These are phyloP conservation scores for Cricetomys ansorgei DNA, from an alignment of 2,113 vertebrate species.

Conservation along the genomic window DNA sequence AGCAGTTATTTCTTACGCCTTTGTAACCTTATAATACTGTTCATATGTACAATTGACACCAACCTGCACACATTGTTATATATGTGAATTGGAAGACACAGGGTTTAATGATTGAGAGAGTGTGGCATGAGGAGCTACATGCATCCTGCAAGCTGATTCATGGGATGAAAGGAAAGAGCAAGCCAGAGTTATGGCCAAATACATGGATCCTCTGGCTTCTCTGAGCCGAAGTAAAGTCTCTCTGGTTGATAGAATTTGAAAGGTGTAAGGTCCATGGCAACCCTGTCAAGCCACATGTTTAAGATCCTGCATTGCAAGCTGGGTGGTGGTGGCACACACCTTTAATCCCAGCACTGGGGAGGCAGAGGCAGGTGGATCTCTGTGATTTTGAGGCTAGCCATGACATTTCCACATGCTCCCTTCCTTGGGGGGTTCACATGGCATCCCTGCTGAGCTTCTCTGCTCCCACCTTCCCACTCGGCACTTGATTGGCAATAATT, in stretches of 20 bases:
- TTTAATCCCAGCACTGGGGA: too few relatives aligned
- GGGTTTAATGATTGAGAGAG: background rate
- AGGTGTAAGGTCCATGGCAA: background rate
- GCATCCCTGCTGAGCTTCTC: background rate
- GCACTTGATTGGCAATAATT: background rate
- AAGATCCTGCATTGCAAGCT: background rate
- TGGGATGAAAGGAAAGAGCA: background rate
- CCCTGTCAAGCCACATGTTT: background rate
- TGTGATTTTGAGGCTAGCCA: background rate
- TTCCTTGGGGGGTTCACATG: background rate
- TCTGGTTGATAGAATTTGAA: background rate
- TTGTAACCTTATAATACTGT: background rate
- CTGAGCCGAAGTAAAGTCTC: background rate
- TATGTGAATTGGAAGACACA: background rate
- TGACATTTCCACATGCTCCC: too few relatives aligned
- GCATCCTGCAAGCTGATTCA: background rate
- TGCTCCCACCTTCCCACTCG: background rate
- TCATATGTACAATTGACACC: background rate
- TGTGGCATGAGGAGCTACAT: background rate
- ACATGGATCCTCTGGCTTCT: background rate
- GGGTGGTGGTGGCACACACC: too few relatives aligned
- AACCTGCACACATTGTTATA: background rate
- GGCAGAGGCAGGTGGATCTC: too few relatives aligned
- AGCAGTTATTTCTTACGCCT: background rate
- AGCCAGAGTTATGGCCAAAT: background rate